Conservation (phyloP, 2,113 vertebrate genomes). For the Lepidothrix coronata region DNA sequence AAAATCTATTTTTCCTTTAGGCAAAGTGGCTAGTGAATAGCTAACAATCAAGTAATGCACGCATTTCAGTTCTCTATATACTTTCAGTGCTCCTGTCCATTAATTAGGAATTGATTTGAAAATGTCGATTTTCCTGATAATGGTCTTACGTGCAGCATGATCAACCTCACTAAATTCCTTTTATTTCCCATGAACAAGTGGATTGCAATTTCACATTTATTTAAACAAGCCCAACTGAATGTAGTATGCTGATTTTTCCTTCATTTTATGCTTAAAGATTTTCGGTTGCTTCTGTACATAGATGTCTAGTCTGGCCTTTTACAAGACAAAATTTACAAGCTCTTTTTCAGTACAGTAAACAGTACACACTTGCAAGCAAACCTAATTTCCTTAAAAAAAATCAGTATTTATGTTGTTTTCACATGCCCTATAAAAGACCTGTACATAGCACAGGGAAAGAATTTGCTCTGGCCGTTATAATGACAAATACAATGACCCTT, state of each 20-base stretch:
- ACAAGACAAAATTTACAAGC: background rate
- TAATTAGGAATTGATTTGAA: conserved; percentile 41
- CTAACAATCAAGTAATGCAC: background rate
- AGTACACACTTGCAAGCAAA: background rate
- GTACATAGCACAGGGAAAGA: background rate
- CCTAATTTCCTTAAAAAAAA: background rate
- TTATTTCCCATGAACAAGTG: conserved; percentile 3
- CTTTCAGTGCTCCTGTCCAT: background rate
- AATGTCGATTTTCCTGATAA: background rate
- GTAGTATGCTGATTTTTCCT: background rate
- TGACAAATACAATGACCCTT: background rate
- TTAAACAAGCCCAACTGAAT: conserved; percentile 3
- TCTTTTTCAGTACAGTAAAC: background rate
- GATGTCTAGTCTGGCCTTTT: background rate
- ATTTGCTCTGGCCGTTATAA: background rate
- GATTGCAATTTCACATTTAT: background rate
- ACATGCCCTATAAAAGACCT: background rate
- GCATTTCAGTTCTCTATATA: background rate
- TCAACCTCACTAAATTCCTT: conserved; percentile 39
- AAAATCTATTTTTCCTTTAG: conserved; percentile 17
- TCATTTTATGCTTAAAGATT: background rate
- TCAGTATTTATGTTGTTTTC: background rate
- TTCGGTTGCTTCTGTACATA: background rate
- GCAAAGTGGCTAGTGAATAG: background rate
- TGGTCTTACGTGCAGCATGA: conserved; percentile 4